Evolutionary conservation across 2,113 vertebrate species (phyloP).

Genomic region (Alethe castanea): DNA sequence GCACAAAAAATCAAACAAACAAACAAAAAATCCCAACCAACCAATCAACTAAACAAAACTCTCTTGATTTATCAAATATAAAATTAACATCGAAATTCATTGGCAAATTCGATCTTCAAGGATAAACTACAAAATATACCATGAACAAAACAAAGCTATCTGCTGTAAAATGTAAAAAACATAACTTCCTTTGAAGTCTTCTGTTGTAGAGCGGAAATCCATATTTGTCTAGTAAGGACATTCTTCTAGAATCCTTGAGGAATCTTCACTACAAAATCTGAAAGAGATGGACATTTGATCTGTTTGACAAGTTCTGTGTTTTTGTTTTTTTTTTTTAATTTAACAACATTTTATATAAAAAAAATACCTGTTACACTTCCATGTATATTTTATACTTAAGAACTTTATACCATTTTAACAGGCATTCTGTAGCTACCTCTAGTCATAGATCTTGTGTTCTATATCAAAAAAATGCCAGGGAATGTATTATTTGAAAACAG

Average conservation of each 20-base stretch:
- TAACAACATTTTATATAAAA: not conserved
- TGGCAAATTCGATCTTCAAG: not conserved
- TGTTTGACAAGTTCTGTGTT: not conserved
- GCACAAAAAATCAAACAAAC: not conserved
- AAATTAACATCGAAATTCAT: not conserved
- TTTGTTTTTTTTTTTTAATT: not conserved
- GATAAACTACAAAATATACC: not conserved
- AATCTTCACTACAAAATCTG: not conserved
- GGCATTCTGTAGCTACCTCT: not conserved
- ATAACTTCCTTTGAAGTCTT: not conserved
- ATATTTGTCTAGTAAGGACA: not conserved
- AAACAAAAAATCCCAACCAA: not conserved
- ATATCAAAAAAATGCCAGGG: not conserved
- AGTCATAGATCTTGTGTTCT: not conserved
- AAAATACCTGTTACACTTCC: not conserved
- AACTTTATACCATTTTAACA: not conserved
- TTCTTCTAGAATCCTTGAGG: not conserved
- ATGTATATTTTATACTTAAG: not conserved
- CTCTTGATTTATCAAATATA: not conserved
- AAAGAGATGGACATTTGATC: not conserved
- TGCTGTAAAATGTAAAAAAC: not conserved
- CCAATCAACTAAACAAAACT: rapidly evolving
- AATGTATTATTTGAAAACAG: not conserved
- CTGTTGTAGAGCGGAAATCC: not conserved
- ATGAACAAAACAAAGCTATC: not conserved